Evolutionary conservation across 37 sponge, comb jelly and placozoan genomes (phyloP).

Genomic region (Lycopodina hypogea): DNA sequence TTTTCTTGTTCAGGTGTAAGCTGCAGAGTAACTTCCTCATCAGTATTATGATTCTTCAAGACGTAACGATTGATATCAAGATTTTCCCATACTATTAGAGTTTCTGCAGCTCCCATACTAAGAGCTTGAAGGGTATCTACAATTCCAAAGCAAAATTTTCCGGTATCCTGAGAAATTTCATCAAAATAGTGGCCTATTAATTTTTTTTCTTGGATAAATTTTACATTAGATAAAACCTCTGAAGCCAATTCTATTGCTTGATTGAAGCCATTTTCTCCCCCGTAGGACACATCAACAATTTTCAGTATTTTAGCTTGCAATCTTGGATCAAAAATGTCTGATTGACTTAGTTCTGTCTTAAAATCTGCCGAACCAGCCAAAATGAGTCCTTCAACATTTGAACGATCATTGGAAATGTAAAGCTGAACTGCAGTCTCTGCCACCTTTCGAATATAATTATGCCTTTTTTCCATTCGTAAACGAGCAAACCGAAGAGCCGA

Average conservation of each 20-base stretch:
- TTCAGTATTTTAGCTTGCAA: constrained; percentile 88
- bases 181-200: constrained; percentile 97
- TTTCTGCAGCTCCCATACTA: constrained; percentile 95
- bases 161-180: constrained; percentile 99
- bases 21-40: constrained; percentile 78
- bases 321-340: constrained; percentile 98
- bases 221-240: constrained; percentile 95
- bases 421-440: constrained; percentile 95
- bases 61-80: constrained; percentile 81
- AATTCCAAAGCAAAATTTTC: constrained; percentile 96
- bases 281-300: constrained; percentile 96
- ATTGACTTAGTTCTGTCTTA: constrained; percentile 96
- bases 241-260: constrained; percentile 96
- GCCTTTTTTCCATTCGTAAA: constrained; percentile 93
- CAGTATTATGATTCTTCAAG: constrained; percentile 85
- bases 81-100: constrained; percentile 99
- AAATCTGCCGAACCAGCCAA: constrained; percentile 99
- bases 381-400: constrained; percentile 92
- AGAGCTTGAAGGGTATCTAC: constrained; percentile 91
- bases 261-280: constrained; percentile 99
- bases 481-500: constrained; percentile 98
- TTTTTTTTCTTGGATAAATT: constrained; percentile 99
- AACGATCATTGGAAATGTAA: constrained; percentile 88
- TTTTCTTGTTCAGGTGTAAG: constrained; percentile 94
- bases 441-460: constrained; percentile 97